Conservation (phyloP, 2,797 vertebrate genomes). For the Chelonia mydas region DNA sequence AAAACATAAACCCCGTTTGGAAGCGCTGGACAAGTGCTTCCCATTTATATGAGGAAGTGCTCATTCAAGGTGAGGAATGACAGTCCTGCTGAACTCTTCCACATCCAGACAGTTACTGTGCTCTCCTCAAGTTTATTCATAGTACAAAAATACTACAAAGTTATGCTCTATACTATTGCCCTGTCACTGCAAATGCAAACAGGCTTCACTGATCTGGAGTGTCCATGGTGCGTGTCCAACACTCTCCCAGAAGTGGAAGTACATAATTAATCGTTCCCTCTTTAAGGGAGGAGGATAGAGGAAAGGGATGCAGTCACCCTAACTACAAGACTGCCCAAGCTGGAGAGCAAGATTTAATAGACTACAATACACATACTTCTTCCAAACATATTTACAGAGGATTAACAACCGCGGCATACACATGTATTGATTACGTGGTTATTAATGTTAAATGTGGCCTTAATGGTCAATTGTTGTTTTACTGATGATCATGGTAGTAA, state of each 20-base stretch:
- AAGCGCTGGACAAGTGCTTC: not conserved
- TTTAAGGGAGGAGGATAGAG: not conserved
- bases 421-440: not conserved
- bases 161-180: not conserved
- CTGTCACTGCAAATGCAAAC: not conserved
- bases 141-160: not conserved
- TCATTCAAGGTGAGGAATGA: not conserved
- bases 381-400: not conserved
- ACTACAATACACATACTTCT: not conserved
- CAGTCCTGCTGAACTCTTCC: not conserved
- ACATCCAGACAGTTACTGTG: not conserved
- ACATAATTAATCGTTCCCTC: not conserved
- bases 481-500: not conserved
- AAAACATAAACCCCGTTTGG: not conserved
- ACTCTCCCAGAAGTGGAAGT: not conserved
- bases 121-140: not conserved
- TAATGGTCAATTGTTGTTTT: not conserved
- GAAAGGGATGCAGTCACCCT: not conserved
- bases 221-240: not conserved
- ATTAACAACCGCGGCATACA: not conserved
- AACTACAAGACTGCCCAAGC: not conserved
- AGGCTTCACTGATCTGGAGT: not conserved
- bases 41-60: not conserved
- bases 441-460: fast-evolving
- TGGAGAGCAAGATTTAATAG: not conserved